Evolutionary conservation across 1,140 invertebrate species (phyloP).

Genomic region (Bradysia coprophila): DNA sequence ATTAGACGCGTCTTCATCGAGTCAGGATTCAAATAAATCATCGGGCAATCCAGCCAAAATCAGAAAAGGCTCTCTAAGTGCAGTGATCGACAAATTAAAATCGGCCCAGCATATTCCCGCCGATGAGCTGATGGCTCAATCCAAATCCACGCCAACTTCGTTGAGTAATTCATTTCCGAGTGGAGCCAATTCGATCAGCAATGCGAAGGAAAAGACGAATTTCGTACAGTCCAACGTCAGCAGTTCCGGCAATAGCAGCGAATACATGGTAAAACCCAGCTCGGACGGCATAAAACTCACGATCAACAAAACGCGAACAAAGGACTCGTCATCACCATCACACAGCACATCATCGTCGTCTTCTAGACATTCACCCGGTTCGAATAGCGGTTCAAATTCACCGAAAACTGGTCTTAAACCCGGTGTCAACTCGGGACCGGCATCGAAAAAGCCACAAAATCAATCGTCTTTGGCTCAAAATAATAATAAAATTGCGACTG

Average conservation of each 20-base stretch:
- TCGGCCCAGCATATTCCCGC: slow-evolving; percentile 31
- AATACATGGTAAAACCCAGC: slow-evolving; percentile 73
- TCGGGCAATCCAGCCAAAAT: slow-evolving; percentile 18
- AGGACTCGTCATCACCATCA: slow-evolving; percentile 11
- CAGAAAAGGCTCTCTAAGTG: slow-evolving; percentile 59
- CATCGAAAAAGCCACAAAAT: slow-evolving; percentile 49
- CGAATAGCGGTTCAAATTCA: slow-evolving; percentile 33
- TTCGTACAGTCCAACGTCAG: background rate
- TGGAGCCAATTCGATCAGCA: background rate
- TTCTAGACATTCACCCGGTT: slow-evolving; percentile 29
- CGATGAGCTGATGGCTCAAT: background rate
- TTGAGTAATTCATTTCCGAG: background rate
- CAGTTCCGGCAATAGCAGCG: slow-evolving; percentile 30
- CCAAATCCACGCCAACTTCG: background rate
- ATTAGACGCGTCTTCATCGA: background rate
- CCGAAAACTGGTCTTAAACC: slow-evolving; percentile 66
- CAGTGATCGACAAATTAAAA: slow-evolving; percentile 73
- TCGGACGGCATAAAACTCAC: slow-evolving; percentile 72
- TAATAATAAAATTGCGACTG: slow-evolving; percentile 18
- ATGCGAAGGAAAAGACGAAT: background rate
- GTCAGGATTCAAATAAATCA: background rate
- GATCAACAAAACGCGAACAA: slow-evolving; percentile 69
- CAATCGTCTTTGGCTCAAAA: slow-evolving; percentile 14
- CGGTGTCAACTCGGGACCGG: slow-evolving; percentile 56
- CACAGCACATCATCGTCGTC: slow-evolving; percentile 35